These are phyloP conservation scores for Melipona bicolor DNA, from an alignment of 2,888 invertebrate species.

Conservation along the genomic window DNA sequence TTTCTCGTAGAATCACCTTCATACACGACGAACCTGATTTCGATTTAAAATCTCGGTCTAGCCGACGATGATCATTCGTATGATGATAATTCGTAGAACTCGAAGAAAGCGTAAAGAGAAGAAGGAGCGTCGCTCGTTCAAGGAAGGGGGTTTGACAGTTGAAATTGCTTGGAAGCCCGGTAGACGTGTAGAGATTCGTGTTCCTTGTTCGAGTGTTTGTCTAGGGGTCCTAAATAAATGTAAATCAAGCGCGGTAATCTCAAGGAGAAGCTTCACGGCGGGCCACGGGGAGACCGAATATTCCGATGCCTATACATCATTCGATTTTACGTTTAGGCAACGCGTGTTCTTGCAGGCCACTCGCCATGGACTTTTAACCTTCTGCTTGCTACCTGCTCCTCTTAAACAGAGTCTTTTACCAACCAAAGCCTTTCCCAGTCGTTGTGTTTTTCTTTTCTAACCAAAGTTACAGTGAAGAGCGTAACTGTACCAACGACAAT, in stretches of 20 bases:
- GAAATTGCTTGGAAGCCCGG: slow-evolving; percentile 65
- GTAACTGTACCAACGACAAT: too few relatives aligned
- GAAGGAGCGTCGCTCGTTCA: slow-evolving; percentile 21
- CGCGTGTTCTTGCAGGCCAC: slow-evolving; percentile 31
- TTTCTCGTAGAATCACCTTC: too few relatives aligned
- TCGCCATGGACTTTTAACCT: slow-evolving; percentile 7
- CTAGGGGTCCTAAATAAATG: slow-evolving; percentile 77
- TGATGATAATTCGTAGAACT: slow-evolving; percentile 30
- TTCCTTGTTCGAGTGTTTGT: slow-evolving; percentile 73
- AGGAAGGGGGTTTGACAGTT: slow-evolving; percentile 59
- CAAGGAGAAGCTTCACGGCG: slow-evolving; percentile 53
- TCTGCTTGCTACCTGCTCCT: slow-evolving; percentile 51
- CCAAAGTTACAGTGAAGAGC: too few relatives aligned
- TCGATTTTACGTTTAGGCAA: slow-evolving; percentile 70
- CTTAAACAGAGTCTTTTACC: background rate
- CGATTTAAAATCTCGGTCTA: background rate
- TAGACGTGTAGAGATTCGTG: slow-evolving; percentile 75
- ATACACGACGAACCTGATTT: background rate
- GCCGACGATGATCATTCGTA: background rate
- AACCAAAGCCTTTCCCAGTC: slow-evolving; percentile 4
- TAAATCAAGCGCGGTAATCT: slow-evolving; percentile 76
- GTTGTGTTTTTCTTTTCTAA: too few relatives aligned
- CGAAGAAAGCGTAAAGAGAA: slow-evolving; percentile 6
- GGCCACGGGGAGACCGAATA: slow-evolving; percentile 44
- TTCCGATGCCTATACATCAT: slow-evolving; percentile 72